Evolutionary conservation across 2,888 invertebrate species (phyloP), one percentile per base, ranked within the genome.

Genomic region (Archips xylosteana): DNA sequence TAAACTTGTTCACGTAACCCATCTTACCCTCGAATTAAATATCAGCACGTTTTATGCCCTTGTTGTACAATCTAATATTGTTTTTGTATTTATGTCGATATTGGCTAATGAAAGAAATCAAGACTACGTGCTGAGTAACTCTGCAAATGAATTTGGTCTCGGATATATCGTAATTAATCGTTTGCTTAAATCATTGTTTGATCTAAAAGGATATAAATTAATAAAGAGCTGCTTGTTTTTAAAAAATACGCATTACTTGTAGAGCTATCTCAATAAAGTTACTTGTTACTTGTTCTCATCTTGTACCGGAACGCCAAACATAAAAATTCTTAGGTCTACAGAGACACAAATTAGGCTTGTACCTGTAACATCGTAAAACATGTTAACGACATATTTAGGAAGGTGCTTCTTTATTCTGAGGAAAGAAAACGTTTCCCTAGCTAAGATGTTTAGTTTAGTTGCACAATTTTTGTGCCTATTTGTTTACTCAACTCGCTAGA

Each of bases 371-470:
- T 36, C 51, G 69, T 62, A 69, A 60, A 63, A 51, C 42, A 54
- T 47, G 42, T 23, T 67, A 66, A 71, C 51, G 15, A 15, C 42
- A 51, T 68, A n/a, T 68, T 61, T 23, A 51, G 42, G 34, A 23
- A 62, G 9, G 39, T 39, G 61, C 13, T 67, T 59, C n/a, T 45
- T 67, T 67, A 39, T 36, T 39, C 42, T 47, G 42, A 15, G 60
- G 49, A 51, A 68, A 60, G 60, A 32, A 62, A 36, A 47, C 60
- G 32, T 67, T 59, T 67, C 57, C 45, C 59, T 67, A 57, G 66
- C 57, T 13, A 57, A 45, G 54, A 42, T 10, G 10, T 13, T 47
- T 34, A 34, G 59, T 34, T 4, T 3, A 34, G 12, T 12, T 47
- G 63, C 32, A 47, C 63, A 47, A 62, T 63, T 63, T 45, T 59